Percentiles rank a stretch among this genome's conserved stretches.
Conservation (phyloP, 2,888 invertebrate genomes). For the Ypsolopha scabrella region DNA sequence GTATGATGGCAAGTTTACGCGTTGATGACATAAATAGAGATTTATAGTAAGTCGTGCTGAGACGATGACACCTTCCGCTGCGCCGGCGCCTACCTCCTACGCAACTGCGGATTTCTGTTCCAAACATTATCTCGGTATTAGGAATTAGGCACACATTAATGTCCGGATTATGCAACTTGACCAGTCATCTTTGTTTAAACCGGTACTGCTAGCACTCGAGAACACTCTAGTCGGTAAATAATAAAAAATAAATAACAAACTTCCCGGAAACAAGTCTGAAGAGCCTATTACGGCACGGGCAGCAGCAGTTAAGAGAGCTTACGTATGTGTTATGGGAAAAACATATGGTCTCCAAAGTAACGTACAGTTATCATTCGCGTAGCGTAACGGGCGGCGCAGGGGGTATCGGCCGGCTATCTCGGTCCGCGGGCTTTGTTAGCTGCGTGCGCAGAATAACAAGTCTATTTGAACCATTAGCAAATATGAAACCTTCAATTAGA, state of each 20-base stretch:
- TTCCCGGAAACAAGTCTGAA: slow-evolving; percentile 22
- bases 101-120: neutral
- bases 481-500: slow-evolving; percentile 50
- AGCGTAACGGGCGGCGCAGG: slow-evolving; percentile 35
- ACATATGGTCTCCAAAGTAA: slow-evolving; percentile 28
- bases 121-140: neutral
- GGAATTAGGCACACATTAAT: neutral
- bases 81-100: neutral
- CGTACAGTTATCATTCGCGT: slow-evolving; percentile 49
- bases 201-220: neutral
- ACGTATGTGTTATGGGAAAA: slow-evolving; percentile 37
- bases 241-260: slow-evolving; percentile 10
- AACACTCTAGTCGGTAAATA: neutral
- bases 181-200: neutral
- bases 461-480: slow-evolving; percentile 49
- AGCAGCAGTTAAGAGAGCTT: slow-evolving; percentile 35
- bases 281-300: slow-evolving; percentile 19
- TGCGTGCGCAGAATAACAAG: slow-evolving; percentile 58
- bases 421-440: slow-evolving; percentile 51
- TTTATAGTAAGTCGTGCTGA: slow-evolving; percentile 16
- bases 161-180: neutral
- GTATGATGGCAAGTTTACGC: slow-evolving; percentile 23
- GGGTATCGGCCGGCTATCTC: slow-evolving; percentile 43
- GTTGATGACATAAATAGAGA: slow-evolving; percentile 31
- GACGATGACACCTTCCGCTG: neutral